Evolutionary conservation across 2,113 vertebrate species (phyloP), one percentile per base, ranked within the genome.

Genomic region (Riparia riparia): DNA sequence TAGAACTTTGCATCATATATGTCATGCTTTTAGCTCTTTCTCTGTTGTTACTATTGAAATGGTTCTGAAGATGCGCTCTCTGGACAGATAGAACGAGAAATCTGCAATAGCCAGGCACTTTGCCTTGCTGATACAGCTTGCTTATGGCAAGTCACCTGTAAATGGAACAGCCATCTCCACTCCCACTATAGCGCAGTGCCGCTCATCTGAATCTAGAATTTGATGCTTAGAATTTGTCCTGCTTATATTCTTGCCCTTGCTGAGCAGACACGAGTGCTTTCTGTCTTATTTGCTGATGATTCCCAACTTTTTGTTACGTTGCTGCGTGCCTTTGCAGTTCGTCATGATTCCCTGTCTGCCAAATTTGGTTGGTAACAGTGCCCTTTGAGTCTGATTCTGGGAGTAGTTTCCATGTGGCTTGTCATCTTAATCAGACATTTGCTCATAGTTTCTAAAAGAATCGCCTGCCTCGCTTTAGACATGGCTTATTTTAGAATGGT

Each of bases 321-420:
- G 73, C 69, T 95, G 91, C 94, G 28, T 97, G 95, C 76, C 84
- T 97, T 93, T 92, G 84, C 86, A 51, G 88, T 96, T 97, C 2
- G 96, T 97, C 95, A 97, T 18, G 71, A 74, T 80, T 89, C 68
- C 87, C 64, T 24, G 44, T 69, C 96, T 97, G 95, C 95, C 92
- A 97, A 95, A 90, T 86, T 86, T 96, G 82, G 95, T 96, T 91
- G 80, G 89, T 93, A 88, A 68, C n/a, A n/a, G 71, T 79, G 51
- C 95, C 80, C 92, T 97, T 96, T 94, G 90, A 69, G 49, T 95
- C 95, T 94, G 54, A 94, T 96, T 91, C 90, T 95, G 92, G 90
- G 94, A 71, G 82, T 45, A 58, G 69, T 84, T 96, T 97, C 97
- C 83, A 92, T 89, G 94, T 88, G 91, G 73, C 74, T 96, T 95